Evolutionary conservation across 2,113 vertebrate species (phyloP).

Genomic region (Xenotilapia caudafasciata): DNA sequence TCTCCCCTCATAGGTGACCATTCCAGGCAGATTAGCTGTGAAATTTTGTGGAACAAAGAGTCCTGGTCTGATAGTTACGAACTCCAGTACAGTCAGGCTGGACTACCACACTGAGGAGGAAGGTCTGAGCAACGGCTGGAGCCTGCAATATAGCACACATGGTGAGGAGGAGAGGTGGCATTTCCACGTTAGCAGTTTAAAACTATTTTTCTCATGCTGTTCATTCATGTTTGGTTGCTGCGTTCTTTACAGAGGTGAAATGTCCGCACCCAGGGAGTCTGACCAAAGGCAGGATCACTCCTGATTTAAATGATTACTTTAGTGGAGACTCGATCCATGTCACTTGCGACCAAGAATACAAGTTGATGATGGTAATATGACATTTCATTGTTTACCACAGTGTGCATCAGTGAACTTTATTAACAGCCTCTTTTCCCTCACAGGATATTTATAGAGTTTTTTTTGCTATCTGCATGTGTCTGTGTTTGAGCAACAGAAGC

Average conservation of each 20-base stretch:
- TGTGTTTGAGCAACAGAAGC: background rate
- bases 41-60: conserved; percentile 62
- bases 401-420: background rate
- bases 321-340: background rate
- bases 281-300: background rate
- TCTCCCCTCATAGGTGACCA: conserved; percentile 31
- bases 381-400: background rate
- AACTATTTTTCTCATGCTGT: background rate
- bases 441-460: background rate
- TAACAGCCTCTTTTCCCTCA: background rate
- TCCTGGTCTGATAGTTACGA: conserved; percentile 54
- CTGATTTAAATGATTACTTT: background rate
- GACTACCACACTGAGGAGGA: conserved; percentile 61
- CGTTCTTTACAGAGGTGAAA: background rate
- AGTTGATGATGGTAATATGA: background rate
- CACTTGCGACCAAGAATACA: background rate
- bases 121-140: conserved; percentile 65
- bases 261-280: rapidly evolving
- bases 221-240: conserved; percentile 12
- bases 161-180: conserved; percentile 40
- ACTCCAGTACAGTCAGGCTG: conserved; percentile 55
- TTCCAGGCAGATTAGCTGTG: conserved; percentile 7
- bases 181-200: background rate
- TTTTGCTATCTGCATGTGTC: background rate
- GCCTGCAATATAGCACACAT: conserved; percentile 65